phyloP scores from a whole-genome alignment of 2,888 invertebrate species.

The Drosophila mettleri region DNA sequence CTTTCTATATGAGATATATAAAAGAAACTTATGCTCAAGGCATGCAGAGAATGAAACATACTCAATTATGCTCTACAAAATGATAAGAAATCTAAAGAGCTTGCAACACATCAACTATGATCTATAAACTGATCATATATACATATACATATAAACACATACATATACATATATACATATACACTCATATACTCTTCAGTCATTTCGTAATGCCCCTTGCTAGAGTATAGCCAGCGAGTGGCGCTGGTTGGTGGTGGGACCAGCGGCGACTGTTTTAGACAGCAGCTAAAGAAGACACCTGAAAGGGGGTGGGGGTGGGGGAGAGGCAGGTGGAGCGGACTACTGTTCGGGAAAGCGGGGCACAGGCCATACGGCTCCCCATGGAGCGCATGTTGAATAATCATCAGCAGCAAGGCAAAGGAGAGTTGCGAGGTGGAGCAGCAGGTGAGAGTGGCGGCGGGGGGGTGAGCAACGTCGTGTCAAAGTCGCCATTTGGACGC shows the following conservation, averaged over 20 bases:
- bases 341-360: background rate
- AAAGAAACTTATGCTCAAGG: too few relatives aligned
- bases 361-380: slow-evolving; percentile 72
- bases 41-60: too few relatives aligned
- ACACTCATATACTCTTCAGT: background rate
- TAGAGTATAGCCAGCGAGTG: background rate
- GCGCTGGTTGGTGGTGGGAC: background rate
- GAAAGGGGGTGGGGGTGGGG: background rate
- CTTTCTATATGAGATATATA: too few relatives aligned
- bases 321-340: background rate
- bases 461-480: slow-evolving; percentile 33
- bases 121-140: too few relatives aligned
- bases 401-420: slow-evolving; percentile 65
- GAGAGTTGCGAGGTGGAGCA: background rate
- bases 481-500: slow-evolving; percentile 56
- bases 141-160: background rate
- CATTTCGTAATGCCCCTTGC: background rate
- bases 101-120: too few relatives aligned
- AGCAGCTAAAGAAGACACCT: slow-evolving; percentile 48
- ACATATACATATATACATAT: background rate
- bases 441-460: background rate
- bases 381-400: slow-evolving; percentile 83
- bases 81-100: too few relatives aligned
- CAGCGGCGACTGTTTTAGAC: slow-evolving; percentile 21
- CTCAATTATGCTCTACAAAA: too few relatives aligned